A percentile compares a stretch with the other conserved stretches of the same genome.
phyloP scores from a whole-genome alignment of 2,888 invertebrate genomes.

The Drosophila neonasuta region DNA sequence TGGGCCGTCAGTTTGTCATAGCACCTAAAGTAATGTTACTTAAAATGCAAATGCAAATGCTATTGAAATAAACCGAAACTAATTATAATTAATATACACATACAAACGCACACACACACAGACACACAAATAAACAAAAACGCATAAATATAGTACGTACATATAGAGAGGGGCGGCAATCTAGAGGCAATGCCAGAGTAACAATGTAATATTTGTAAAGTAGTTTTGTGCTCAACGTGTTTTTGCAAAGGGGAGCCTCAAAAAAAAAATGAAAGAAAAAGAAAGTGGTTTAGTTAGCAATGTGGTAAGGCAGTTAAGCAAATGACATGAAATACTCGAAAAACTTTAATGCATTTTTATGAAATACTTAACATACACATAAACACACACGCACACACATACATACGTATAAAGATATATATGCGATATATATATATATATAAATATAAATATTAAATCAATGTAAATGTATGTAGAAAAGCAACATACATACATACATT shows the following conservation, averaged over 20 bases:
- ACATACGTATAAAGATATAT: slow-evolving; percentile 26
- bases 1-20: slow-evolving; percentile 67
- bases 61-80: slow-evolving; percentile 33
- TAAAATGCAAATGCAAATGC: slow-evolving; percentile 50
- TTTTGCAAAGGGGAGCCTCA: slow-evolving; percentile 37
- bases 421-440: slow-evolving; percentile 27
- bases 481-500: slow-evolving; percentile 4
- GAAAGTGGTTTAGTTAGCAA: slow-evolving; percentile 59
- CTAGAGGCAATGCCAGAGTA: slow-evolving; percentile 57
- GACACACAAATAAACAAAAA: slow-evolving; percentile 7
- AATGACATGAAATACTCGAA: slow-evolving; percentile 73
- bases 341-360: slow-evolving; percentile 73
- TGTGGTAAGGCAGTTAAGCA: slow-evolving; percentile 59
- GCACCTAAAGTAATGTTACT: slow-evolving; percentile 66
- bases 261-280: not conserved
- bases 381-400: slow-evolving; percentile 40
- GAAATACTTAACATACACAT: slow-evolving; percentile 49
- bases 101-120: slow-evolving; percentile 16
- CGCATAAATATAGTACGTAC: slow-evolving; percentile 13
- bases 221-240: slow-evolving; percentile 63
- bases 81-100: slow-evolving; percentile 40
- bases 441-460: slow-evolving; percentile 26
- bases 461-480: slow-evolving; percentile 27
- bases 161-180: slow-evolving; percentile 34
- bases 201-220: slow-evolving; percentile 69